Evolutionary conservation across 2,888 invertebrate species (phyloP), one percentile per base, ranked within the genome.

Genomic region (Parochlus steinenii): DNA sequence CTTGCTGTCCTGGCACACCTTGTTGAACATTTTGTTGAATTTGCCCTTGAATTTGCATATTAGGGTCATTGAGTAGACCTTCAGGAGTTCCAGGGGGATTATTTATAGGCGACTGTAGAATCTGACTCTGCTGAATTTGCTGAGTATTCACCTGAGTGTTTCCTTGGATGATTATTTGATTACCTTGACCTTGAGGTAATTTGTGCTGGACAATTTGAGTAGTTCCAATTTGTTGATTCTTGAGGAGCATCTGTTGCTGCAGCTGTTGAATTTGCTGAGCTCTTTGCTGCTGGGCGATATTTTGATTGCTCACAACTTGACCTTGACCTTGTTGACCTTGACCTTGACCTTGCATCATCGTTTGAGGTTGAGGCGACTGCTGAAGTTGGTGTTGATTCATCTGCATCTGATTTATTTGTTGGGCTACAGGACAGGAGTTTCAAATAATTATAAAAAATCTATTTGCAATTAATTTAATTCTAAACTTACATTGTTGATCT

Each of bases 181-280:
- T 64, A 2, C 67, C 62, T 15, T 65, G 58, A 26, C 59, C 63
- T 46, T 67, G 69, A 3, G 69, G 54, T 7, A 68, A 60, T 42
- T 71, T 73, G 43, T 72, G 72, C 42, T 66, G 67, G 45, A 63
- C 64, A 8, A 62, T 45, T 59, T 65, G 48, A 62, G 63, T 40
- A 60, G 67, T 68, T 16, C 63, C 57, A 15, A 63, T 62, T 39
- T 53, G 71, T 48, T 47, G 65, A 51, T 61, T 61, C 25, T 63
- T 62, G 44, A 74, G 74, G 50, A 71, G 67, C 17, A 73, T 61
- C 19, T 71, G 62, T 45, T 74, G 71, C 43, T 71, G 67, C 31
- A 65, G 65, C 14, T 60, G 54, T 39, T 50, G 43, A 31, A 52
- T 54, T 33, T 43, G 44, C 32, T 44, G 47, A 8, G 42, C 40